Percentiles rank a stretch among this genome's conserved stretches.
phyloP scores from a whole-genome alignment of 1,140 invertebrate species.

The Papilio polytes region DNA sequence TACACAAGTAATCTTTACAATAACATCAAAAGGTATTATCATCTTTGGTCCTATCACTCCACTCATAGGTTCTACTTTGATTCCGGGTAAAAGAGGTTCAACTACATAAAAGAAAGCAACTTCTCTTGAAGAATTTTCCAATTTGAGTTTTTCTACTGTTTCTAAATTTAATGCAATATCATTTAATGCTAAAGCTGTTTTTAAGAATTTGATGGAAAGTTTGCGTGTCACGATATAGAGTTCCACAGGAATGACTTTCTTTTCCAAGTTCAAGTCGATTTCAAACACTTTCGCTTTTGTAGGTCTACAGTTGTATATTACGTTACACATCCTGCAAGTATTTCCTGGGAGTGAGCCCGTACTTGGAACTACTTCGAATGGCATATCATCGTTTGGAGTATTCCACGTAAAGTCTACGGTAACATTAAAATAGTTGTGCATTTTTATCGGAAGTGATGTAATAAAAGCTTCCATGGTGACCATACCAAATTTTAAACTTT shows the following conservation, averaged over 20 bases:
- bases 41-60: slow-evolving; percentile 74
- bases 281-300: slow-evolving; percentile 72
- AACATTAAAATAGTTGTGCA: slow-evolving; percentile 72
- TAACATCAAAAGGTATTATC: slow-evolving; percentile 67
- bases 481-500: slow-evolving; percentile 76
- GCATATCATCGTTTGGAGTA: slow-evolving; percentile 58
- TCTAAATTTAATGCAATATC: slow-evolving; percentile 75
- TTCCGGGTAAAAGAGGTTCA: slow-evolving; percentile 71
- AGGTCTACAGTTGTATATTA: slow-evolving; percentile 65
- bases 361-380: slow-evolving; percentile 70
- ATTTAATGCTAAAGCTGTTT: slow-evolving; percentile 67
- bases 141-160: slow-evolving; percentile 65
- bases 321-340: slow-evolving; percentile 67
- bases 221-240: slow-evolving; percentile 68
- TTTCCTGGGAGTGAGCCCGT: slow-evolving; percentile 60
- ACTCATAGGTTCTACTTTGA: slow-evolving; percentile 70
- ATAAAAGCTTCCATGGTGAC: slow-evolving; percentile 72
- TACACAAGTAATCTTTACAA: slow-evolving; percentile 71
- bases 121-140: slow-evolving; percentile 77
- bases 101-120: slow-evolving; percentile 73
- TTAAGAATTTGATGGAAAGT: slow-evolving; percentile 73
- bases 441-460: slow-evolving; percentile 68
- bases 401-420: slow-evolving; percentile 66
- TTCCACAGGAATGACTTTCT: slow-evolving; percentile 64
- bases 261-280: slow-evolving; percentile 62